Evolutionary conservation across 1,140 invertebrate genomes (phyloP), one percentile per base, ranked within the genome.

Genomic region (Sinella curviseta): DNA sequence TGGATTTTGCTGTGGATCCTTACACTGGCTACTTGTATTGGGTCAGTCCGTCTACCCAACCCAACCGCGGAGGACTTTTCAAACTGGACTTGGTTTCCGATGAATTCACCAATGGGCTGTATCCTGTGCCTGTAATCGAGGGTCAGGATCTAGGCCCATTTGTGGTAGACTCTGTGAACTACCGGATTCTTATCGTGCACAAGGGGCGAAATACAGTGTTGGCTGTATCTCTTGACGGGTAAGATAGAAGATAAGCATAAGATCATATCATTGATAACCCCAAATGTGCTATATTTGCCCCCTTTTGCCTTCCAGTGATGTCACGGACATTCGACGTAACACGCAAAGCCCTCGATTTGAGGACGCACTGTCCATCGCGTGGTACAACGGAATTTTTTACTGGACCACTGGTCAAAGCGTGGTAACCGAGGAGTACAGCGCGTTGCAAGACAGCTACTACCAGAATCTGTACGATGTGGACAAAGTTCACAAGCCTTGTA

Each of bases 21-120:
- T 93, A 94, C 81, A 97, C 97, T 86, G 96, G 95, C 87, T 95
- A 87, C 88, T 86, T 97, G 1, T 97, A 95, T 86, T 96, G 94
- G 92, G 90, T 91, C 2, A 85, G 90, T 8, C 86, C 89, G 74
- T 90, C 90, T 0, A 80, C 85, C 1, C 85, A 86, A 28, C 86
- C 82, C 0, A 33, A 36, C 20, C 87, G 88, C 24, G 91, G 90
- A 12, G 94, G 94, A 0, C 85, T 98, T 20, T 95, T 92, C 85
- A 89, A 94, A 16, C 84, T 95, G 12, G 94, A 97, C 86, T 85
- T 97, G 65, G 31, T 90, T 90, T 1, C 90, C 92, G 82, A 92
- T 94, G 36, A 91, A 90, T 90, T 91, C 82, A 89, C 91, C 26
- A 85, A 87, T 89, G 85, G 84, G 17, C 16, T 30, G 14, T 55